Percentiles rank a stretch among this genome's conserved stretches.
phyloP scores from a whole-genome alignment of 2,797 vertebrate genomes.

The Sternotherus odoratus region DNA sequence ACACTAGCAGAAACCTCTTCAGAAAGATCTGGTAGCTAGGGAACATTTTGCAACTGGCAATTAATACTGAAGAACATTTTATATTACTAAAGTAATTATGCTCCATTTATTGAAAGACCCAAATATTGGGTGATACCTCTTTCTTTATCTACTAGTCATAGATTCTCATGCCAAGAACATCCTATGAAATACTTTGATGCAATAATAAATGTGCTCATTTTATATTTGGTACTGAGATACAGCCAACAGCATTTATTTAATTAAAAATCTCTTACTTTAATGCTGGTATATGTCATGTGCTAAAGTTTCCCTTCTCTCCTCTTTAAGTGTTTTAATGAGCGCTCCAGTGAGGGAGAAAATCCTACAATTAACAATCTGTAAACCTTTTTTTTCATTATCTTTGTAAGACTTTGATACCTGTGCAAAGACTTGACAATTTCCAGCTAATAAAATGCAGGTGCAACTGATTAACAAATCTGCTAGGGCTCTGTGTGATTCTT shows the following conservation, averaged over 20 bases:
- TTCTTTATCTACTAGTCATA: background rate
- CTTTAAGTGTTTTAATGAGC: conserved; percentile 13
- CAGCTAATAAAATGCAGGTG: conserved; percentile 66
- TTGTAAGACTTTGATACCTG: background rate
- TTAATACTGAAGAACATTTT: background rate
- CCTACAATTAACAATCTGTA: conserved; percentile 8
- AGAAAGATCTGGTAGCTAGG: background rate
- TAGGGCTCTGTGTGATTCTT: conserved; percentile 29
- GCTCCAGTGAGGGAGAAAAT: background rate
- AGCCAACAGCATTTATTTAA: background rate
- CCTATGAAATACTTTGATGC: background rate
- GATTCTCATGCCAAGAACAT: background rate
- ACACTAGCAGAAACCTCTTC: background rate
- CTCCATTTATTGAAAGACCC: background rate
- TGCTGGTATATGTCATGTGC: background rate
- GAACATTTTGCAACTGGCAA: background rate
- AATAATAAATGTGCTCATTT: background rate
- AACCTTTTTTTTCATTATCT: conserved; percentile 12
- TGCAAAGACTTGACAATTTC: background rate
- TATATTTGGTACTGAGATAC: background rate
- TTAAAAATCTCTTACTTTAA: conserved; percentile 18
- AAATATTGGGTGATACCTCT: background rate
- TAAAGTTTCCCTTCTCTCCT: background rate
- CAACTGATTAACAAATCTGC: conserved; percentile 8
- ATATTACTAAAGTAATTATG: background rate